Evolutionary conservation across 2,113 vertebrate genomes (phyloP), one percentile per base, ranked within the genome.

Genomic region (Seriola aureovittata): DNA sequence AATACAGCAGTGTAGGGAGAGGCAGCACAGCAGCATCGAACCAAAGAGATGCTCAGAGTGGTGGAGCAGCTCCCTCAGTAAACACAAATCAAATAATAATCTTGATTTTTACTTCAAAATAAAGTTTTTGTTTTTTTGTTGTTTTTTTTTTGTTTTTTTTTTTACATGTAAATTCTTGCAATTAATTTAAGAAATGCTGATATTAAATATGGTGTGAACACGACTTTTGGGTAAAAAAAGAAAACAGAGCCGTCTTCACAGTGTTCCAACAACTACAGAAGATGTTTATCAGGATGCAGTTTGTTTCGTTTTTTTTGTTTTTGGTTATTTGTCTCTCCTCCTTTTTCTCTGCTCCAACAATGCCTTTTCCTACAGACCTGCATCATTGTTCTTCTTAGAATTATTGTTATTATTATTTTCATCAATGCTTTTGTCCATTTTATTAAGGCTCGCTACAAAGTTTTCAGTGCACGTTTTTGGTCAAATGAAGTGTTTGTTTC

Each of bases 91-190:
- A 8, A 65, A 42, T 25, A 36, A 76, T 44, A 38, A 57, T 40
- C 40, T 34, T 21, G 29, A 10, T 21, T 63, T 74, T 57, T 8
- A 64, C 40, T 71, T 67, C 12, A 48, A 69, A 73, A 65, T 48
- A 4, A 38, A 50, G 11, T 25, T 11, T 7, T 42, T 38, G n/a
- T 38, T 40, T 9, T 29, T 29, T 29, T 29, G 1, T 29, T 29
- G 1, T 29, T 29, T 2, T 29, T 29, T n/a, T n/a, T n/a, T n/a
- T n/a, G n/a, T n/a, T 29, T 2, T 2, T 29, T 29, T 29, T 23
- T 12, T 29, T 21, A 23, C 5, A 48, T 68, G 8, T 58, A 52
- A 63, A 48, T 32, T 6, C 14, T 23, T 57, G 14, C 10, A 71
- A 23, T 50, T 36, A 57, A 66, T 71, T 2, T 6, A 8, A 58